Conservation (phyloP, 2,797 vertebrate genomes). For the Sarcophilus harrisii region DNA sequence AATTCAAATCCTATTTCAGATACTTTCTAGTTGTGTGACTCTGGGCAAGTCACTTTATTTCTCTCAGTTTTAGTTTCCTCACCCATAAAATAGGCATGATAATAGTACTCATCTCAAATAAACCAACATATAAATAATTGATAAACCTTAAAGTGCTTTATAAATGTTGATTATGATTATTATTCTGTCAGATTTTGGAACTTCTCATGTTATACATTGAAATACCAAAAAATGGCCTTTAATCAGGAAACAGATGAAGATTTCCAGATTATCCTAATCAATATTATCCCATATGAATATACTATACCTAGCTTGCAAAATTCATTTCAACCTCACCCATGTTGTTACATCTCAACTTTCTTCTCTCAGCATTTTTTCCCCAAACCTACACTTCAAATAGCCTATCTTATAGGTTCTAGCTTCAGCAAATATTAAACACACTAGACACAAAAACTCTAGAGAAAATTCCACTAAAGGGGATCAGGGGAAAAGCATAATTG, state of each 20-base stretch:
- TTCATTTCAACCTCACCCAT: background rate
- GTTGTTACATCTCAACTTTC: background rate
- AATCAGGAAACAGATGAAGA: background rate
- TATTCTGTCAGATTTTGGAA: background rate
- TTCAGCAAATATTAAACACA: slow-evolving; percentile 6
- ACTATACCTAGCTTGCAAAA: background rate
- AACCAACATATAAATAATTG: background rate
- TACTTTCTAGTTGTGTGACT: background rate
- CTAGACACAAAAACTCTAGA: background rate
- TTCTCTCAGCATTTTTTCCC: background rate
- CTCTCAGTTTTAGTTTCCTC: background rate
- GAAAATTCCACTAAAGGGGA: background rate
- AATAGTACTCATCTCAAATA: background rate
- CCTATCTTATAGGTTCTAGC: background rate
- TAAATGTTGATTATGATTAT: background rate
- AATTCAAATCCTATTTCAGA: background rate
- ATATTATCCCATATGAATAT: background rate
- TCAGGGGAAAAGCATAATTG: background rate
- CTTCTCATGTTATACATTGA: background rate
- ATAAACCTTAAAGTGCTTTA: background rate
- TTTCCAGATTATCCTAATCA: background rate
- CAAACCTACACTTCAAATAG: background rate
- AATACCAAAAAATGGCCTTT: background rate
- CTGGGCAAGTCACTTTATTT: background rate
- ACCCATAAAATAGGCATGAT: background rate